Conservation (phyloP, 2,888 invertebrate genomes). For the Synanthedon vespiformis region DNA sequence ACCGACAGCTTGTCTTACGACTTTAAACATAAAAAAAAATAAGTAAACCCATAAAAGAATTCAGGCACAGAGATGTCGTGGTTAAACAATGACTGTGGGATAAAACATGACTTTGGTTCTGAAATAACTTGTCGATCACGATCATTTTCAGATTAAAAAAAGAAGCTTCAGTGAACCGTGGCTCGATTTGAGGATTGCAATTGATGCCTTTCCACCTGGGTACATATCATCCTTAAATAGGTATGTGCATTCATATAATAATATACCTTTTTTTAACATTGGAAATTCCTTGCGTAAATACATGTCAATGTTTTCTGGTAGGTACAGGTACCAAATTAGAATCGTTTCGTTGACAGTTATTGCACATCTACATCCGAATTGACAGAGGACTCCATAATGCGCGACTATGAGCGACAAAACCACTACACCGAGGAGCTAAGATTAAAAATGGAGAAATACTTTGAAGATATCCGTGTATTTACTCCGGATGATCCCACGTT, state of each 20-base stretch:
- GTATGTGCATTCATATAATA: conserved; percentile 12
- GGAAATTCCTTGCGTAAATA: no score
- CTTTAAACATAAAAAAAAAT: no score
- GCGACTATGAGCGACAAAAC: conserved; percentile 12
- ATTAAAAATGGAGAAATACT: conserved; percentile 37
- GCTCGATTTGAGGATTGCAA: conserved; percentile 33
- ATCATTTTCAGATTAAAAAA: conserved; percentile 26
- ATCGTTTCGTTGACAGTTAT: conserved; percentile 16
- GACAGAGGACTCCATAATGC: conserved; percentile 15
- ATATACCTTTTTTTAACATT: no score
- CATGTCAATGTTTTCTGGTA: no score
- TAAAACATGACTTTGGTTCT: no score
- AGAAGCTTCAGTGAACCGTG: conserved; percentile 39
- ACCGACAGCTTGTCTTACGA: no score
- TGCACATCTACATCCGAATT: conserved; percentile 20
- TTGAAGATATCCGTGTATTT: conserved; percentile 44
- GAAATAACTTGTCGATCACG: no score
- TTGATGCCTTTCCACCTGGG: conserved; percentile 39
- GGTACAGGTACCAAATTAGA: not conserved
- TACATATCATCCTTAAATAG: conserved; percentile 45
- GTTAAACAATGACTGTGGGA: no score
- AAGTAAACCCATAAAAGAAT: no score
- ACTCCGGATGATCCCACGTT: conserved; percentile 41
- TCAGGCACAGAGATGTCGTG: no score
- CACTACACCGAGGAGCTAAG: conserved; percentile 32